phyloP scores from a whole-genome alignment of 2,113 vertebrate species.

The Psilopogon haemacephalus region DNA sequence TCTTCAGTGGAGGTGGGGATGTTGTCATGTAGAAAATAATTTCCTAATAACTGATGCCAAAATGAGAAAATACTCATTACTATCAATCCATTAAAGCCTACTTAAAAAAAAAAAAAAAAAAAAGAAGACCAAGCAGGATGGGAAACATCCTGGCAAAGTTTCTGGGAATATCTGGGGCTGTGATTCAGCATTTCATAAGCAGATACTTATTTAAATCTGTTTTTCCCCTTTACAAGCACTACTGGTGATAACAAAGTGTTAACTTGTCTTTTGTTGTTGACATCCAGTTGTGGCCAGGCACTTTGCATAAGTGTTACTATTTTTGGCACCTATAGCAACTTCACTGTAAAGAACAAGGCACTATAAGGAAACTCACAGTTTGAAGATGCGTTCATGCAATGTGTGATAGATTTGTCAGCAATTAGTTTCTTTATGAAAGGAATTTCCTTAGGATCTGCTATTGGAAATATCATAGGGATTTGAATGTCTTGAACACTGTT shows the following conservation, averaged over 20 bases:
- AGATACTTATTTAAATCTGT: neutral
- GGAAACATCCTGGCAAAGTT: neutral
- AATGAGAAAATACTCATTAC: neutral
- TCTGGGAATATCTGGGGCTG: neutral
- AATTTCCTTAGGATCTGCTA: neutral
- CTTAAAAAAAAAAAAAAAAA: neutral
- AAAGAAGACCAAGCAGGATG: no score
- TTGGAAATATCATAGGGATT: neutral
- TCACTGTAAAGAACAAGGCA: neutral
- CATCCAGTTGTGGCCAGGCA: neutral
- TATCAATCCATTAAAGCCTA: neutral
- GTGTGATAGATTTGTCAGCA: neutral
- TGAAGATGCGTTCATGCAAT: neutral
- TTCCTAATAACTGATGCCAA: neutral
- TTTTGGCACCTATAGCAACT: neutral
- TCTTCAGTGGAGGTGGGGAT: neutral
- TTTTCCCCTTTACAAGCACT: neutral
- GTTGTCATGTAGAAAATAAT: neutral
- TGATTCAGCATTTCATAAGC: slow-evolving; percentile 7
- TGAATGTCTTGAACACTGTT: neutral
- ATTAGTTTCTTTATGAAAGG: slow-evolving; percentile 3
- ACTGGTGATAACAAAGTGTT: neutral
- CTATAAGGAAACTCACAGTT: neutral
- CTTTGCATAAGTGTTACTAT: neutral
- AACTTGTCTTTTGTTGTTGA: neutral